These are phyloP conservation scores for Ruditapes philippinarum DNA, from an alignment of 1,140 invertebrate genomes.

Conservation along the genomic window DNA sequence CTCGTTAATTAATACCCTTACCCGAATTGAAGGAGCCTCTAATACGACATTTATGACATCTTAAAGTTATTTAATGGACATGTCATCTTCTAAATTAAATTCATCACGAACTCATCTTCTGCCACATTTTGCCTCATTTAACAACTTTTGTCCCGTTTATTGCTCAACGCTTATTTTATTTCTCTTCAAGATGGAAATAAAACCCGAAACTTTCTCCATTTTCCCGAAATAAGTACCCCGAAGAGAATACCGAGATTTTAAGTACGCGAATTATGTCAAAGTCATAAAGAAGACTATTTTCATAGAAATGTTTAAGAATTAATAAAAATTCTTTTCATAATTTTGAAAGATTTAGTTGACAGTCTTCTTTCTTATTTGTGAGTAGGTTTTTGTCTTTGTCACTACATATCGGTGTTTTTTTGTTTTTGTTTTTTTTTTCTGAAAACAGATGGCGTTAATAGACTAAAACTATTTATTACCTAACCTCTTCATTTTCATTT, in stretches of 20 bases:
- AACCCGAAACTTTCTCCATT: background rate
- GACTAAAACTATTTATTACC: no score
- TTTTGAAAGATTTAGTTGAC: no score
- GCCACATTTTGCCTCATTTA: slow-evolving; percentile 11
- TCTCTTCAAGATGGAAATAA: slow-evolving; percentile 28
- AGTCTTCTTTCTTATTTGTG: no score
- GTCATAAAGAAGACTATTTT: no score
- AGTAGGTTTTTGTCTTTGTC: no score
- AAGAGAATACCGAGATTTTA: background rate
- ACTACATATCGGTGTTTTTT: no score
- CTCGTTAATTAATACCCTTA: background rate
- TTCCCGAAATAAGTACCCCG: background rate
- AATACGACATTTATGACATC: slow-evolving; percentile 1
- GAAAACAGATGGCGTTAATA: no score
- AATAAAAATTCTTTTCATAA: no score
- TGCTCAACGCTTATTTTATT: background rate
- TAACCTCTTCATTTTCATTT: no score
- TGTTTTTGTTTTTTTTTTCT: no score
- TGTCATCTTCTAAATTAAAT: slow-evolving; percentile 13
- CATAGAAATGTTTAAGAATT: no score
- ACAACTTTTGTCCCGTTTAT: slow-evolving; percentile 6
- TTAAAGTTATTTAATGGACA: slow-evolving; percentile 2
- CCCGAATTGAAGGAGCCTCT: background rate
- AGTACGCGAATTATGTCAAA: background rate
- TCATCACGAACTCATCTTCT: slow-evolving; percentile 20